These are phyloP conservation scores for Orthonychiurus folsomi DNA, from an alignment of 2,888 invertebrate genomes.

Conservation along the genomic window DNA sequence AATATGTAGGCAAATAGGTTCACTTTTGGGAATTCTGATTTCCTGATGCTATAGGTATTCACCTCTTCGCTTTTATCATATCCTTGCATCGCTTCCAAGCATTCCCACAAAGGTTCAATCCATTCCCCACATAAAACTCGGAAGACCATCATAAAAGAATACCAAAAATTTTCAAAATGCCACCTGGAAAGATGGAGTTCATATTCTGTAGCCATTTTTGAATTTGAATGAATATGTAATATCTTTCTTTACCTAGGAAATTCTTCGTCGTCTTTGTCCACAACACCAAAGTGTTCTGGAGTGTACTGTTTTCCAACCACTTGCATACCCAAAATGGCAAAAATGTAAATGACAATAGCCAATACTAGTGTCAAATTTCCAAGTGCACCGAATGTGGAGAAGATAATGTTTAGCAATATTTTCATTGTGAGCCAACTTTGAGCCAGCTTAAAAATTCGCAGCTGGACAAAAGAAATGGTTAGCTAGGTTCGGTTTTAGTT, in stretches of 20 bases:
- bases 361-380: constrained; percentile 92
- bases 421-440: constrained; percentile 98
- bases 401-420: constrained; percentile 88
- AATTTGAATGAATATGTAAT: no score
- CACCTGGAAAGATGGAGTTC: constrained; percentile 55
- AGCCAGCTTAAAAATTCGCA: constrained; percentile 87
- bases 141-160: constrained; percentile 97
- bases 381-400: constrained; percentile 89
- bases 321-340: constrained; percentile 96
- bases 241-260: constrained; percentile 59
- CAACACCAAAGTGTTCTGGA: constrained; percentile 75
- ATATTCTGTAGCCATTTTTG: constrained; percentile 8
- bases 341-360: constrained; percentile 93
- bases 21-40: no score
- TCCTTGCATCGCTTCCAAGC: constrained; percentile 47
- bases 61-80: no score
- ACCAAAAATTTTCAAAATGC: constrained; percentile 96
- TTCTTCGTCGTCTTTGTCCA: constrained; percentile 54
- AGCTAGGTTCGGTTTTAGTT: constrained; percentile 5
- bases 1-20: neutral
- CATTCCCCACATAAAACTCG: constrained; percentile 94
- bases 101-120: constrained; percentile 96
- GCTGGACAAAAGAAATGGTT: constrained; percentile 50
- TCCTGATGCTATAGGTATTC: no score
- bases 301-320: constrained; percentile 87